Base-by-base conservation (phyloP, 30 jellyfish, hydroid and myxozoan genomes). In the Sanderia malayensis region DNA sequence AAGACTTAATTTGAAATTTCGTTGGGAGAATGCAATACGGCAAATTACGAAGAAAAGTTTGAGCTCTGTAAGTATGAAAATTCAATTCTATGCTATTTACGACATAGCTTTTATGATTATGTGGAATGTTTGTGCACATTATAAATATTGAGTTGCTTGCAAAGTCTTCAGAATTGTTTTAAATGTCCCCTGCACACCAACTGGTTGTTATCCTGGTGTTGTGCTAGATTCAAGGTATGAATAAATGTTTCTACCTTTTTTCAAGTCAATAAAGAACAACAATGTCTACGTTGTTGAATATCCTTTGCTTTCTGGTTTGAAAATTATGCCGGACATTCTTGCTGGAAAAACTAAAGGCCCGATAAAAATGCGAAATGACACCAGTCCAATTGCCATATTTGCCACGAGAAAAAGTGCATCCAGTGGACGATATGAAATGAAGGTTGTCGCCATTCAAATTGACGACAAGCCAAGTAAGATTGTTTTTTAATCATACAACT, bases 1-100 rank as follows among this genome's bases (percentile, higher is more conserved):
- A 31, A 76, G 31, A 19, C 80, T 87, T 20, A 87, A 87, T 65
- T 29, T 61, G 0, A 26, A 28, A 13, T 80, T 80, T 58, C 11
- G 61, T 11, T 87, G 96, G 96, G 70, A 37, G 9, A 52, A 60
- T 15, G 92, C 82, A 9, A 21, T 87, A 4, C 21, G 44, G 31
- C 34, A 47, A 34, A 72, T 79, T 22, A 65, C 74, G 1, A 33
- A 83, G 29, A 73, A 41, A 41, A 37, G 44, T 6, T 28, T 69
- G n/a, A n/a, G n/a, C n/a, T n/a, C n/a, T n/a, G n/a, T n/a, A n/a
- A n/a, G n/a, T n/a, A n/a, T n/a, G n/a, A n/a, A n/a, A n/a, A n/a
- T n/a, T n/a, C n/a, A n/a, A n/a, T n/a, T n/a, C n/a, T n/a, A n/a
- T n/a, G n/a, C n/a, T n/a, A n/a, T n/a, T n/a, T n/a, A n/a, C n/a